Evolutionary conservation across 2,888 invertebrate species (phyloP), one percentile per base, ranked within the genome.

Genomic region (Nomada fabriciana): DNA sequence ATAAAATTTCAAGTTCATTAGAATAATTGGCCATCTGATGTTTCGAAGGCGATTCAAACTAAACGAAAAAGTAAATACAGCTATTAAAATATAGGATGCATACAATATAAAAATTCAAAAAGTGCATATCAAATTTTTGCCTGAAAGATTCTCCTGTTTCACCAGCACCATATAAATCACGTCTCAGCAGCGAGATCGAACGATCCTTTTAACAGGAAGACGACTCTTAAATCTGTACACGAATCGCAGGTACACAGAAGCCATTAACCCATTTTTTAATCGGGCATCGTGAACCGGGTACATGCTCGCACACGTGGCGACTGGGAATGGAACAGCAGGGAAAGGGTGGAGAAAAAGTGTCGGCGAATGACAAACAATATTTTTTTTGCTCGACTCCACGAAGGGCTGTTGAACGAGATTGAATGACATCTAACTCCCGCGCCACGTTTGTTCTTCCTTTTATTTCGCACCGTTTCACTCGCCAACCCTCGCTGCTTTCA

Each of bases 291-390:
- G 69, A 70, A 2, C 71, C 42, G n/a, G 71, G 63, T 36, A 60
- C 42, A 23, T 18, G 47, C 64, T 25, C 52, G 43, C 43, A 29
- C 18, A 50, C 68, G 64, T 15, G 61, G 60, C 20, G 53, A 43
- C 80, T 64, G 78, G 13, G 69, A 78, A 79, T 69, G 79, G 68
- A 67, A 18, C 43, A 20, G 47, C 1, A 13, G 23, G 15, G 29
- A 20, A 15, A 10, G 65, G 42, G 13, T 18, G 59, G 20, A 63
- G 67, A 75, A 65, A 75, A 80, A 65, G 61, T 47, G 67, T 80
- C 61, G 75, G 10, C 67, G 77, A 82, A 77, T 55, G 83, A 69
- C 74, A 78, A 83, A 83, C 83, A 83, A 78, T 83, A 77, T 78
- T 83, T 83, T 73, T 73, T 83, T 81, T 59, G 67, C 55, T 42